A percentile compares a stretch with the other conserved stretches of the same genome.
These are phyloP conservation scores for Otolemur crassicaudatus DNA, from an alignment of 2,797 vertebrate species.

Conservation along the genomic window DNA sequence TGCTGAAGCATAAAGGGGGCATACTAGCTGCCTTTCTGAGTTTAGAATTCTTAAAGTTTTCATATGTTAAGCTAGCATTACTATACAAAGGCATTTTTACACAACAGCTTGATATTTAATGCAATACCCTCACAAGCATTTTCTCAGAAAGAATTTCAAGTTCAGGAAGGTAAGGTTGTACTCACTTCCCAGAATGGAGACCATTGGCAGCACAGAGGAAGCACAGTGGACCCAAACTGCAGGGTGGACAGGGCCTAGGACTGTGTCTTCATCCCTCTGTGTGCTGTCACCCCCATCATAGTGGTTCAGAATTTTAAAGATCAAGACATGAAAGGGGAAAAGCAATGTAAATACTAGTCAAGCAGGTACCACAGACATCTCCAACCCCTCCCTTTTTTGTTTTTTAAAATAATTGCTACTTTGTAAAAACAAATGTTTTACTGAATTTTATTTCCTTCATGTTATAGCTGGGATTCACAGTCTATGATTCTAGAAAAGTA, in stretches of 20 bases:
- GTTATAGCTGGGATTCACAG: neutral
- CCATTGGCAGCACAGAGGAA: neutral
- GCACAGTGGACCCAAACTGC: neutral
- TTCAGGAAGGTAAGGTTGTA: neutral
- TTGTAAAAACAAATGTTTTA: neutral
- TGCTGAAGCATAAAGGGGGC: neutral
- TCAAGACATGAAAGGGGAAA: neutral
- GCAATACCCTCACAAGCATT: neutral
- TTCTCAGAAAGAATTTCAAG: neutral
- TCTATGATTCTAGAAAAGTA: neutral
- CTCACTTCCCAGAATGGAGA: neutral
- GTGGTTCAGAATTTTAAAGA: constrained; percentile 16
- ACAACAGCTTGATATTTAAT: neutral
- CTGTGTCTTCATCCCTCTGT: neutral
- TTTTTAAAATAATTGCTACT: neutral
- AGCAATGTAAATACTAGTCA: neutral
- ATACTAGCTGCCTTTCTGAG: neutral
- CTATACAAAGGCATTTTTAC: neutral
- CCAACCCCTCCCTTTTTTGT: neutral
- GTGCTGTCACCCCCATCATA: neutral
- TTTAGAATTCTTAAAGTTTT: constrained; percentile 4
- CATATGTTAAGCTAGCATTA: neutral
- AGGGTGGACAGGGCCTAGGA: neutral
- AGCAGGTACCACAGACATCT: neutral
- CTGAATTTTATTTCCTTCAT: neutral